A percentile compares a stretch with the other conserved stretches of the same genome.
These are phyloP conservation scores for Erpobdella octoculata DNA, from an alignment of 2,888 invertebrate genomes.

Conservation along the genomic window DNA sequence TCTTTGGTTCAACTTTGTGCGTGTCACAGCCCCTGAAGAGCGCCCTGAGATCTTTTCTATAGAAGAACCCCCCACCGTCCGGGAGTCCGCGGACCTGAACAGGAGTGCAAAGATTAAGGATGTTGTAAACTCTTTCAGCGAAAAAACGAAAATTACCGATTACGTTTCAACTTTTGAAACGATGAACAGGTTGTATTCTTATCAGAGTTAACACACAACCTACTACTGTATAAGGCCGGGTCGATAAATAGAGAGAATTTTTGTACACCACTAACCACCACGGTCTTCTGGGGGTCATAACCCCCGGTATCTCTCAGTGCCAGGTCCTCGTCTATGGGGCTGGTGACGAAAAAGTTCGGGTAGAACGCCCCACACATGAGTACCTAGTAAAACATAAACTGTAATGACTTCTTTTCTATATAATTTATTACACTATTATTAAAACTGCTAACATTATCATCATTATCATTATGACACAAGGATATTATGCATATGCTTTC, in stretches of 20 bases:
- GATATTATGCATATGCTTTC: no score
- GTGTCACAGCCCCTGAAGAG: conserved; percentile 38
- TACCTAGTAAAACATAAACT: conserved; percentile 54
- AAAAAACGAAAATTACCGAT: no score
- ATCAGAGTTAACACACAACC: background rate
- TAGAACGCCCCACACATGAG: conserved; percentile 82
- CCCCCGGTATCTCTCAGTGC: conserved; percentile 65
- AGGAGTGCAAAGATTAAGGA: background rate
- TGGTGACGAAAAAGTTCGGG: conserved; percentile 75
- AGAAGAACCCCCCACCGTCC: conserved; percentile 48
- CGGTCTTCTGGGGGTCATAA: conserved; percentile 69
- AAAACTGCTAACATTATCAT: no score
- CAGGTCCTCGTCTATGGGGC: conserved; percentile 61
- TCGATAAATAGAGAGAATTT: background rate
- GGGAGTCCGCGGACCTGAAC: conserved; percentile 49
- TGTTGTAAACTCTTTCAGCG: no score
- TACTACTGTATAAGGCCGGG: background rate
- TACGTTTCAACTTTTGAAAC: no score
- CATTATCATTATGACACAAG: no score
- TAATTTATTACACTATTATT: no score
- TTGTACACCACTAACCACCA: conserved; percentile 55
- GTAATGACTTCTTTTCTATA: no score
- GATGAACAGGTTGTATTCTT: background rate
- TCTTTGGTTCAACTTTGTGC: background rate
- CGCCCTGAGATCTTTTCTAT: conserved; percentile 45